A percentile compares a stretch with the other conserved stretches of the same genome.
Evolutionary conservation across 2,797 vertebrate species (phyloP).

Genomic region (Bufotes viridis): DNA sequence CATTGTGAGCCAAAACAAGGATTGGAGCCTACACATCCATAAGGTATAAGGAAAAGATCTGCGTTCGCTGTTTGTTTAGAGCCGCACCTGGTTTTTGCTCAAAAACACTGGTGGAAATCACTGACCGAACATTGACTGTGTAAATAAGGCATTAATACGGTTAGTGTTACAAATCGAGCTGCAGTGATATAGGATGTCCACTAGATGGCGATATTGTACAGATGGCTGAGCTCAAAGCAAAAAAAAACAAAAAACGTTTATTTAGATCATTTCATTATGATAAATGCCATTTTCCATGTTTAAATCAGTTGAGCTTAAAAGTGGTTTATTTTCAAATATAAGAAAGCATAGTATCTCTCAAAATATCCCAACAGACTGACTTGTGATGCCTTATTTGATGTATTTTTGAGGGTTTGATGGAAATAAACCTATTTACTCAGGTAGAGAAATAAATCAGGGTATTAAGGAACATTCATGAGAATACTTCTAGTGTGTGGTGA

Average conservation of each 20-base stretch:
- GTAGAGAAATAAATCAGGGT: background rate
- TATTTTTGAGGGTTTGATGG: background rate
- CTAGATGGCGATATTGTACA: slow-evolving; percentile 43
- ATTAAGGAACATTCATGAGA: background rate
- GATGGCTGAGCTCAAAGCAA: background rate
- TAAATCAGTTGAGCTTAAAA: background rate
- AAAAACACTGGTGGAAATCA: no score
- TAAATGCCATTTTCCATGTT: background rate
- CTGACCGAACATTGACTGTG: no score
- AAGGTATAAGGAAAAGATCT: no score
- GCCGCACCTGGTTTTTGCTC: no score
- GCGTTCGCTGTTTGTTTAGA: no score
- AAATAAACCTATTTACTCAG: background rate
- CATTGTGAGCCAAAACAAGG: no score
- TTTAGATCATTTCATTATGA: background rate
- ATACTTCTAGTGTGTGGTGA: background rate
- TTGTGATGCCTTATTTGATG: background rate
- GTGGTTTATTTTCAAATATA: background rate
- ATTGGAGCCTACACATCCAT: no score
- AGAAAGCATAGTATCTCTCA: background rate
- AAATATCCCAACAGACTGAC: background rate
- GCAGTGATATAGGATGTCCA: background rate
- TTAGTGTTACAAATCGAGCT: background rate
- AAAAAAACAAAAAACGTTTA: background rate
- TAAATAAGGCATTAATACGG: background rate